Evolutionary conservation across 2,797 vertebrate genomes (phyloP), one percentile per base, ranked within the genome.

Genomic region (Brachymystax lenok): DNA sequence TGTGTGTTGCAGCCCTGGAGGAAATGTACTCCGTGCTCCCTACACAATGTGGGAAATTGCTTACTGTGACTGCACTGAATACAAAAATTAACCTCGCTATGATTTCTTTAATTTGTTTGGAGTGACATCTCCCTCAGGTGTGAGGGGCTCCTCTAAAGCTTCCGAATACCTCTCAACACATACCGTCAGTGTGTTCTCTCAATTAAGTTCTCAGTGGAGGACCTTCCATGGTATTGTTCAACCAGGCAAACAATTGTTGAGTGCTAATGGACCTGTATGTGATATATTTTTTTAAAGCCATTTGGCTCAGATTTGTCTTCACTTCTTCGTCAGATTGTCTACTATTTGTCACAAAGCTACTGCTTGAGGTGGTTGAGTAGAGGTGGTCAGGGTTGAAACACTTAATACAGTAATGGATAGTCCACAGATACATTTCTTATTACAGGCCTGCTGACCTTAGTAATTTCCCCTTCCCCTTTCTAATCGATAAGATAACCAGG

Each of bases 1-100:
- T 93, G 88, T 87, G 84, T 84, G 84, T 82, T 91, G 90, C 94
- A 94, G 93, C 90, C 94, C 91, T 92, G 87, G 88, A 93, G 92
- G 90, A 92, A 90, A 88, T 84, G 83, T 89, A 87, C 89, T 88
- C 87, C 82, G 82, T 84, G 88, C 90, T 92, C 81, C 86, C 79
- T 77, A 90, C 91, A 94, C 92, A 92, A 91, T 92, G 90, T 90
- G 86, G 84, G 85, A 93, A 94, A 94, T 91, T 92, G 93, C 93
- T 93, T 92, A 93, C 91, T 89, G 90, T 87, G 90, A 85, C 87
- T 82, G 91, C 88, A 83, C 84, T 87, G 88, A 93, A 92, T 94
- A 86, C 80, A 73, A 46, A 91, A 93, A 93, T 94, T 92, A 93
- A 93, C 92, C 90, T 91, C 81, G 80, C 88, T 92, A 82, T 91